A percentile compares a stretch with the other conserved stretches of the same genome.
These are phyloP conservation scores for Percopsis omiscomaycus DNA, from an alignment of 2,797 vertebrate genomes.

Conservation along the genomic window DNA sequence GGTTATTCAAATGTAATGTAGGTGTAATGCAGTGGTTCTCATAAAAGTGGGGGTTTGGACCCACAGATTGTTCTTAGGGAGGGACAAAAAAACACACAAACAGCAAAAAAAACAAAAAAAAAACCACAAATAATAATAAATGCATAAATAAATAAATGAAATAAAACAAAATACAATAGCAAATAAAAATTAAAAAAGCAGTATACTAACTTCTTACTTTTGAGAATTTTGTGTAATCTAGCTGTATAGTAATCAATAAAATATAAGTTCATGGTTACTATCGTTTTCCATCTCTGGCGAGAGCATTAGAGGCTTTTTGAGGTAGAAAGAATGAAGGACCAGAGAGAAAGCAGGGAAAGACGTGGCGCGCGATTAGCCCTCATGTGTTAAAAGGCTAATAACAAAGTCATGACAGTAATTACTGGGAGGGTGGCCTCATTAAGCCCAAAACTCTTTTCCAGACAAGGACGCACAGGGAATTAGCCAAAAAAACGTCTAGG, in stretches of 20 bases:
- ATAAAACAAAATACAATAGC: no score
- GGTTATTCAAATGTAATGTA: no score
- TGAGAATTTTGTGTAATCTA: no score
- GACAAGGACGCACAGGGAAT: slow-evolving; percentile 34
- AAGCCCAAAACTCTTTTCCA: slow-evolving; percentile 39
- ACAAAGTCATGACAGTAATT: slow-evolving; percentile 58
- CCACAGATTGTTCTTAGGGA: background rate
- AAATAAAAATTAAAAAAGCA: no score
- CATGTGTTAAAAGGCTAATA: slow-evolving; percentile 55
- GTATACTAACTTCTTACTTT: no score
- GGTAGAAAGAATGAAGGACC: slow-evolving; percentile 4
- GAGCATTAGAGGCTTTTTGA: slow-evolving; percentile 9
- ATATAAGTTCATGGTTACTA: no score
- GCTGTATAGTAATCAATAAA: no score
- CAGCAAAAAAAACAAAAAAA: background rate
- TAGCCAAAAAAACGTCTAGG: slow-evolving; percentile 22
- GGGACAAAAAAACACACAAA: slow-evolving; percentile 3
- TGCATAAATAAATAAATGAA: no score
- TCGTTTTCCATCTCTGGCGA: background rate
- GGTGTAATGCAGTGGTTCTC: no score
- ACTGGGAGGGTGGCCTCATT: slow-evolving; percentile 49
- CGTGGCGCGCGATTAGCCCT: slow-evolving; percentile 37
- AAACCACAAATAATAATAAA: background rate
- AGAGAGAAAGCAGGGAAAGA: slow-evolving; percentile 28
- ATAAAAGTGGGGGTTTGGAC: no score